phyloP scores from a whole-genome alignment of 2,797 vertebrate species.

The Hafferia zeledoni region DNA sequence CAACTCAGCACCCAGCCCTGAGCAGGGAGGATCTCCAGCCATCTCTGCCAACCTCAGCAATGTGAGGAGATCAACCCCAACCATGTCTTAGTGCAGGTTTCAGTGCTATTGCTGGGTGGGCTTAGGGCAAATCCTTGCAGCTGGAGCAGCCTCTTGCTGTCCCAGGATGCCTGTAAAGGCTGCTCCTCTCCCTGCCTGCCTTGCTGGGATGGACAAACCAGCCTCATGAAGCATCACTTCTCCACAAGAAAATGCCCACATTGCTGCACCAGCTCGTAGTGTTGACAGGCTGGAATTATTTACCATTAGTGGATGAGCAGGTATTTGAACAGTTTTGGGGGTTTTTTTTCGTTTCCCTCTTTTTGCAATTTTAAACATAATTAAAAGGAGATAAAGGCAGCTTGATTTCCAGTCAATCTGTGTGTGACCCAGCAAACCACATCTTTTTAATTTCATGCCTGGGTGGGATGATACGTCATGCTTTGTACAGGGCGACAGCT shows the following conservation, averaged over 20 bases:
- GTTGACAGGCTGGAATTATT: not conserved
- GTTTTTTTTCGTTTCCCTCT: not conserved
- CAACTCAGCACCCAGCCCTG: not conserved
- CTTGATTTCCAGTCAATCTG: conserved; percentile 71
- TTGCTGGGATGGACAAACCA: not conserved
- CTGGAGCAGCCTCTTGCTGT: not conserved
- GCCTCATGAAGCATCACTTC: not conserved
- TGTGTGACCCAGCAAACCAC: conserved; percentile 77
- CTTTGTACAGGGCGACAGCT: conserved; percentile 72
- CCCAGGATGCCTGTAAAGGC: not conserved
- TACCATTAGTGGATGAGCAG: not conserved
- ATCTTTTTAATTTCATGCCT: conserved; percentile 83
- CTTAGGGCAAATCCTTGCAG: not conserved
- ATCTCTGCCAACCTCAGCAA: not conserved
- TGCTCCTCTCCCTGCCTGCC: not conserved
- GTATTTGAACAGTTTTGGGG: not conserved
- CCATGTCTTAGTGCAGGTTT: no score
- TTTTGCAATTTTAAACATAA: conserved; percentile 55
- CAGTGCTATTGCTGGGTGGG: not conserved
- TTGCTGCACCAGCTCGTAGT: not conserved
- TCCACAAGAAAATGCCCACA: not conserved
- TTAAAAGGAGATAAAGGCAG: conserved; percentile 74
- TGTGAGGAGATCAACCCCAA: not conserved
- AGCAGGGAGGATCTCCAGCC: not conserved
- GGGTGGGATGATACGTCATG: conserved; percentile 70